These are phyloP conservation scores for Hippocampus barbouri DNA, from an alignment of 2,113 vertebrate species.

Conservation along the genomic window DNA sequence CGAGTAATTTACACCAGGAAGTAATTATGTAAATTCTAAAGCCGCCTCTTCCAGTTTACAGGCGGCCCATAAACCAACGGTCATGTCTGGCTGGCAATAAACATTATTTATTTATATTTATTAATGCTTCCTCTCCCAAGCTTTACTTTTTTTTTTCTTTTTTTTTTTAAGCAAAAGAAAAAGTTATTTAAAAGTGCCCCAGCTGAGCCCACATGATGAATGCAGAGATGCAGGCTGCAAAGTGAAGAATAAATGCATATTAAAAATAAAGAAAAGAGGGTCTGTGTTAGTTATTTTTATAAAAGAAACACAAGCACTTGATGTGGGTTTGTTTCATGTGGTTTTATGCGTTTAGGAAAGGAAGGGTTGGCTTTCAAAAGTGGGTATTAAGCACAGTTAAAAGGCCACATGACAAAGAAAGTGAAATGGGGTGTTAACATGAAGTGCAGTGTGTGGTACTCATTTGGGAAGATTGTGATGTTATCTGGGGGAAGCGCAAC, in stretches of 20 bases:
- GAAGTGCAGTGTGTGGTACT: not conserved
- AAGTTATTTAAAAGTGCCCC: conserved; percentile 19
- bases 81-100: conserved; percentile 64
- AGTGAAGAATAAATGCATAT: conserved; percentile 9
- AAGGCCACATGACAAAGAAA: conserved; percentile 38
- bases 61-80: conserved; percentile 61
- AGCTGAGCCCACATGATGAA: conserved; percentile 21
- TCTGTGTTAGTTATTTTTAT: conserved; percentile 57
- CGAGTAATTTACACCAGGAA: conserved; percentile 67
- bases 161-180: conserved; percentile 17
- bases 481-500: not conserved
- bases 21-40: conserved; percentile 68
- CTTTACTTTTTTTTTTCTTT: conserved; percentile 28
- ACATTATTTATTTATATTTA: conserved; percentile 70
- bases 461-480: not conserved
- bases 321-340: conserved; percentile 66
- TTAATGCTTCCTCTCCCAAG: conserved; percentile 45
- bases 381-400: conserved; percentile 31
- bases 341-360: conserved; percentile 52
- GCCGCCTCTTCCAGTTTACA: conserved; percentile 55
- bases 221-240: conserved; percentile 22
- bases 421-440: conserved; percentile 25
- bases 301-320: conserved; percentile 56
- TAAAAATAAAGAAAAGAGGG: not conserved
- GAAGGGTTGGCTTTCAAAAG: conserved; percentile 34